A percentile compares a stretch with the other conserved stretches of the same genome.
phyloP scores from a whole-genome alignment of 2,797 vertebrate species.

The Sitta carolinensis region DNA sequence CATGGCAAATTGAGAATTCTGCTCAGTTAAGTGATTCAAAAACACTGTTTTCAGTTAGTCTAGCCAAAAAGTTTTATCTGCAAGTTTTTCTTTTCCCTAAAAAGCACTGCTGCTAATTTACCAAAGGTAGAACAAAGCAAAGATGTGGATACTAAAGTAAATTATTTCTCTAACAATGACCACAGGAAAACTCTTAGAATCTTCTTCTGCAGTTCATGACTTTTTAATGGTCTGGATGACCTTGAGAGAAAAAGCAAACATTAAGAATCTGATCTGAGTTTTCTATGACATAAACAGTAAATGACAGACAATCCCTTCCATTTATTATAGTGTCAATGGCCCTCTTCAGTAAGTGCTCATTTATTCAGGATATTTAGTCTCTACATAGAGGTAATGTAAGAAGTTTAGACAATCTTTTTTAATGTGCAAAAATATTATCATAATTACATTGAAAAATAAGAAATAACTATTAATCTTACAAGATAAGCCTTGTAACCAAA shows the following conservation, averaged over 20 bases:
- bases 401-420: background rate
- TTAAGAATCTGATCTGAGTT: background rate
- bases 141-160: conserved; percentile 20
- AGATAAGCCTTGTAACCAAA: background rate
- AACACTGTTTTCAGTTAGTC: background rate
- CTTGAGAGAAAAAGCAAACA: background rate
- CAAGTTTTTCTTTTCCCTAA: background rate
- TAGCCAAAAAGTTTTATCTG: background rate
- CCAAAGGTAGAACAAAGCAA: conserved; percentile 18
- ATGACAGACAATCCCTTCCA: background rate
- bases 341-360: background rate
- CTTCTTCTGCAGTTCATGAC: background rate
- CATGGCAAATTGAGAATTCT: background rate
- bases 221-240: background rate
- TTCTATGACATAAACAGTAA: background rate
- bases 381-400: background rate
- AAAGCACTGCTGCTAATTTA: background rate
- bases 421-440: background rate
- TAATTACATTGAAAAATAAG: background rate
- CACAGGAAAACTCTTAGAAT: background rate
- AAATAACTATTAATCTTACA: background rate
- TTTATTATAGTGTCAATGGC: background rate
- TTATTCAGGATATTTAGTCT: background rate
- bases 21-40: background rate
- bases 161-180: background rate